Conservation (phyloP, 2,888 invertebrate species). For the Xylocampa areola region DNA sequence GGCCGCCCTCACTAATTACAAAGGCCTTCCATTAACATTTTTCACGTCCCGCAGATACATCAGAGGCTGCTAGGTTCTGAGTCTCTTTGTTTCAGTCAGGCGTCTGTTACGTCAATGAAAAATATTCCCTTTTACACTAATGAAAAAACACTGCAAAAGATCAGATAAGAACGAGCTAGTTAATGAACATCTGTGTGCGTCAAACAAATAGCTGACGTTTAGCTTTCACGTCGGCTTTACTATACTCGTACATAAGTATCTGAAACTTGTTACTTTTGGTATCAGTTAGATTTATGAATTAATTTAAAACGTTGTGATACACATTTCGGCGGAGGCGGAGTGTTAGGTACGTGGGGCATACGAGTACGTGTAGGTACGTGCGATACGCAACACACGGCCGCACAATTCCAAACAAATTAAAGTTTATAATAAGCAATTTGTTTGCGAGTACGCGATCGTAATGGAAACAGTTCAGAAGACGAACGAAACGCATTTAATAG, state of each 20-base stretch:
- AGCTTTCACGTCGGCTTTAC: neutral
- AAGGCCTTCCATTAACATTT: constrained; percentile 15
- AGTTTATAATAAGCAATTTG: constrained; percentile 58
- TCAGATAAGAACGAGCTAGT: neutral
- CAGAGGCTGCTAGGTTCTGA: constrained; percentile 3
- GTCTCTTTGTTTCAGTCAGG: constrained; percentile 22
- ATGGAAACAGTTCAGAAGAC: constrained; percentile 27
- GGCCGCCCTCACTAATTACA: constrained; percentile 19
- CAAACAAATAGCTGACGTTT: neutral
- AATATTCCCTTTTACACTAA: constrained; percentile 31
- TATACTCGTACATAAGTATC: too few relatives aligned
- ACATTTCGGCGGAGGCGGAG: too few relatives aligned
- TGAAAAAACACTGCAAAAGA: constrained; percentile 25
- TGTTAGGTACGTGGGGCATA: too few relatives aligned
- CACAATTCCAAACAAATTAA: constrained; percentile 37
- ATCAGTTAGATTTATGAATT: too few relatives aligned
- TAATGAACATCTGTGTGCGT: constrained; percentile 6
- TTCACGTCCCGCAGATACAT: constrained; percentile 15
- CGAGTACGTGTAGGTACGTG: neutral
- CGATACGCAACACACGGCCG: neutral
- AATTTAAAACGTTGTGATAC: too few relatives aligned
- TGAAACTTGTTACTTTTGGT: too few relatives aligned
- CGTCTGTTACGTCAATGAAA: constrained; percentile 14
- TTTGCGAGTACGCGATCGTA: constrained; percentile 38
- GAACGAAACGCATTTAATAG: constrained; percentile 29